These are phyloP conservation scores for Nibea albiflora DNA, from an alignment of 2,113 vertebrate species.

Conservation along the genomic window DNA sequence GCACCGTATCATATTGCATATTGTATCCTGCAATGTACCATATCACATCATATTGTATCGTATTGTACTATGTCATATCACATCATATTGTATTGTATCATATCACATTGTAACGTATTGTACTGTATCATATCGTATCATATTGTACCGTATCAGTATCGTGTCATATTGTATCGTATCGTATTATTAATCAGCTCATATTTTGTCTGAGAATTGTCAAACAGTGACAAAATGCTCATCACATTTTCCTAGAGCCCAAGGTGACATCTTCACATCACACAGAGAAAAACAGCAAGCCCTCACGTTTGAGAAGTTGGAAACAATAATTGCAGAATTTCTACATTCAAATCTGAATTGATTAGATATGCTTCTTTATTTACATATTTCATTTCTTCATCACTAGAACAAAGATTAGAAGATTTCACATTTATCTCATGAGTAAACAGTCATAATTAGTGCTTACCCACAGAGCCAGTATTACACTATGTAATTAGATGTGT, in stretches of 20 bases:
- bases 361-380: not conserved
- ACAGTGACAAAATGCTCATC: not conserved
- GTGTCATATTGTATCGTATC: no score
- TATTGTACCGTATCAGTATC: no score
- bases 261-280: not conserved
- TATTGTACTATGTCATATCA: no score
- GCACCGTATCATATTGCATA: no score
- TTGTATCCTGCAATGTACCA: no score
- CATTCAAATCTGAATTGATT: not conserved
- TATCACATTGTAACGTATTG: no score
- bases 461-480: constrained; percentile 23
- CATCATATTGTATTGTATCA: no score
- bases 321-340: not conserved
- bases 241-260: not conserved
- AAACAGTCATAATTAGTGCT: constrained; percentile 35
- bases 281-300: not conserved
- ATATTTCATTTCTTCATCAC: constrained; percentile 6
- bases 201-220: not conserved
- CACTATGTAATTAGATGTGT: constrained; percentile 29
- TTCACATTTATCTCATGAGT: constrained; percentile 26
- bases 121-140: no score
- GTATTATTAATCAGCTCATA: not conserved
- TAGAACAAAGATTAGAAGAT: not conserved
- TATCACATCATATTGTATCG: no score
- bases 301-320: not conserved